Evolutionary conservation across 2,113 vertebrate genomes (phyloP).

Genomic region (Thalassarche chlororhynchos): DNA sequence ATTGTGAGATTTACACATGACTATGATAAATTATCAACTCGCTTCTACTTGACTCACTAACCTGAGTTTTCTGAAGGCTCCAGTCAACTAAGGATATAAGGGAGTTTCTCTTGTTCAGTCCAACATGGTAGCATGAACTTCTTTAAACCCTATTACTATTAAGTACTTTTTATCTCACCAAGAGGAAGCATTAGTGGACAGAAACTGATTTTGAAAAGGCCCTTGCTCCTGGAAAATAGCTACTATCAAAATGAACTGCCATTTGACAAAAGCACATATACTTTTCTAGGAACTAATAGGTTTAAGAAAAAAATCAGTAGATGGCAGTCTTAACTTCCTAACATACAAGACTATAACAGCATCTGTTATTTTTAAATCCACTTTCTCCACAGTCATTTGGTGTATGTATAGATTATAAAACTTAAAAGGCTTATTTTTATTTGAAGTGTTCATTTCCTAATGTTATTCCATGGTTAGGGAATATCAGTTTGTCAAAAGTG

Average conservation of each 20-base stretch:
- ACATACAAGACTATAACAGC: not conserved
- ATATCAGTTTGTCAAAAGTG: conserved; percentile 29
- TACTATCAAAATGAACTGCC: conserved; percentile 77
- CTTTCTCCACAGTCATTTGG: not conserved
- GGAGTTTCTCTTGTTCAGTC: not conserved
- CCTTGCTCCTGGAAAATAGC: not conserved
- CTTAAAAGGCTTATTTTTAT: conserved; percentile 39
- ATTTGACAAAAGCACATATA: conserved; percentile 55
- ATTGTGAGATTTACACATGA: not conserved
- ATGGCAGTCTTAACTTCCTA: conserved; percentile 93
- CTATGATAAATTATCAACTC: conserved; percentile 18
- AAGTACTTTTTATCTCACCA: conserved; percentile 24
- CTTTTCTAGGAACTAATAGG: conserved; percentile 50
- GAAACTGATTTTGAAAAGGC: conserved; percentile 80
- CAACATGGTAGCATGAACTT: conserved; percentile 21
- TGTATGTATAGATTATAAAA: conserved; percentile 21
- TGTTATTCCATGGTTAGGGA: conserved; percentile 10
- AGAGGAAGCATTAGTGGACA: not conserved
- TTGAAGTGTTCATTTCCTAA: conserved; percentile 41
- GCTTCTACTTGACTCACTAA: conserved; percentile 22
- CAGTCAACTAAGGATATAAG: not conserved
- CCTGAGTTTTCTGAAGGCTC: conserved; percentile 34
- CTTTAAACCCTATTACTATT: conserved; percentile 2
- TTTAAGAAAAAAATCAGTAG: conserved; percentile 84
- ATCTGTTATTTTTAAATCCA: conserved; percentile 25